phyloP scores from a whole-genome alignment of 2,888 invertebrate species.

The Gibbula magus region DNA sequence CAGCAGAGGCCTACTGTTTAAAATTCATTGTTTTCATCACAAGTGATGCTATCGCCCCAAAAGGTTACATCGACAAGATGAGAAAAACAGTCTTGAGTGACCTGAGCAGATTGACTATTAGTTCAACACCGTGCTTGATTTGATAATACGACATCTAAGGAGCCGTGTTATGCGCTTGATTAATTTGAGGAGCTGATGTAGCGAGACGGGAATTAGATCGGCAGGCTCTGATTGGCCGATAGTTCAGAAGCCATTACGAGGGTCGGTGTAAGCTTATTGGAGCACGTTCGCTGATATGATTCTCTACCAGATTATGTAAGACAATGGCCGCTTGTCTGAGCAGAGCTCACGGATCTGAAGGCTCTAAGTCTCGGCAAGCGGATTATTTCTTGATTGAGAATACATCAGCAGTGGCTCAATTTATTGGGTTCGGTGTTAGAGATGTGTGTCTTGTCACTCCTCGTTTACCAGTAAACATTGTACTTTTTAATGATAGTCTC shows the following conservation, averaged over 20 bases:
- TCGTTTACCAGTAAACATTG: too few relatives aligned
- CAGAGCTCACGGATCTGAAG: not conserved
- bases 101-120: not conserved
- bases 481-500: too few relatives aligned
- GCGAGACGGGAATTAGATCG: not conserved
- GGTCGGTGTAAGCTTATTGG: not conserved
- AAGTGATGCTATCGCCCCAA: not conserved
- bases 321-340: not conserved
- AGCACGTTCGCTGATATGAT: not conserved
- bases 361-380: not conserved
- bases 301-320: not conserved
- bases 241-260: not conserved
- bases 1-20: not conserved
- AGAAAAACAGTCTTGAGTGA: not conserved
- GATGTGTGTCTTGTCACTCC: too few relatives aligned
- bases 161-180: not conserved
- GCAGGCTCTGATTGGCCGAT: slow-evolving; percentile 10
- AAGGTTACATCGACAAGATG: too few relatives aligned
- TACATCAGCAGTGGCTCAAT: too few relatives aligned
- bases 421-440: too few relatives aligned
- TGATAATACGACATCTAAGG: slow-evolving; percentile 17
- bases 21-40: not conserved
- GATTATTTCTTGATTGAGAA: not conserved
- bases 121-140: slow-evolving; percentile 14
- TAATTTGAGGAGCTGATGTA: slow-evolving; percentile 5